Evolutionary conservation across 1,140 invertebrate species (phyloP), one percentile per base, ranked within the genome.

Genomic region (Vanessa tameamea): DNA sequence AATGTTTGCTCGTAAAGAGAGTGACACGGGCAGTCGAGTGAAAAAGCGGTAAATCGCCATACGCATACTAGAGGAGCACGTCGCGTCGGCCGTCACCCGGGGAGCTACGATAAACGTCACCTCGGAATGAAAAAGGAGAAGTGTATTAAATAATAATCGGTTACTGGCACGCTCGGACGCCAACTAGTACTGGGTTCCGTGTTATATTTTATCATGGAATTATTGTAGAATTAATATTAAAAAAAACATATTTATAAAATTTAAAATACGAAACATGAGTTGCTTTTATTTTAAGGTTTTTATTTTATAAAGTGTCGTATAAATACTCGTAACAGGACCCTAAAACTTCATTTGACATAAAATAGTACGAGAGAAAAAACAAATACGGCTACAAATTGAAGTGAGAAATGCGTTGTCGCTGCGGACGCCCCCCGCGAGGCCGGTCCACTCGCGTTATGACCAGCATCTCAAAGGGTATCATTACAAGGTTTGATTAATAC

Each of bases 61-160:
- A 87, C 87, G 86, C 57, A 57, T 61, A 81, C 81, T 83, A 86
- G 82, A 82, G 79, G 77, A 76, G 72, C 78, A 31, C 76, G 78
- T 74, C 53, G 37, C 73, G 78, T 74, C 78, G 78, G 74, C 80
- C 84, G 81, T 86, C 86, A 82, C 87, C 82, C 82, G 78, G 85
- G 89, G 88, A 87, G 83, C 79, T 71, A 81, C 88, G 85, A 89
- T 90, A 88, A 90, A 90, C 84, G 89, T 90, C 89, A 87, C 83
- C 79, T 87, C 78, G 87, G 88, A 89, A 91, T 90, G 88, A 86
- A 90, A 91, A 88, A 89, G 82, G 77, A 84, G 79, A 79, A 85
- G 77, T 79, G 80, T 85, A 85, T 84, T 83, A 86, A 87, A 87
- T 88, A 89, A 87, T 80, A 73, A 78, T 76, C 75, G 71, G 64